Evolutionary conservation across 2,113 vertebrate species (phyloP).

Genomic region (Semnornis frantzii): DNA sequence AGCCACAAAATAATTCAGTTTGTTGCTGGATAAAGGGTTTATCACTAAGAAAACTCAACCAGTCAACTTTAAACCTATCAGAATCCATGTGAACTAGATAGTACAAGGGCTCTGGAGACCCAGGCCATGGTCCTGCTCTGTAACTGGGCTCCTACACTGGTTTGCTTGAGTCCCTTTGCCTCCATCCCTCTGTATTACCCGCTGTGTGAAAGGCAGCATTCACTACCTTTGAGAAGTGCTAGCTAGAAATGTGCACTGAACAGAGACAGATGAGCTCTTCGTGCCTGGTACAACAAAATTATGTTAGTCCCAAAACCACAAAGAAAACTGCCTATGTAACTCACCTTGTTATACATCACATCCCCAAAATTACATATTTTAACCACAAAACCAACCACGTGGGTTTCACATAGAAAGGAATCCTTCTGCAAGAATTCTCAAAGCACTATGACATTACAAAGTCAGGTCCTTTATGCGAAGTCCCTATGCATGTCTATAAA

Average conservation of each 20-base stretch:
- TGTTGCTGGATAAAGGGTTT: not conserved
- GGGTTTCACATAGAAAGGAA: not conserved
- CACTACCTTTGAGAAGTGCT: not conserved
- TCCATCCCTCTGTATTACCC: not conserved
- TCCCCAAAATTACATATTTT: not conserved
- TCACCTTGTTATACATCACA: not conserved
- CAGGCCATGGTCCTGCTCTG: not conserved
- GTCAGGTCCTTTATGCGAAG: not conserved
- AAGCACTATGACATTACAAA: not conserved
- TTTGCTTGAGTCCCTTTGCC: not conserved
- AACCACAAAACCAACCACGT: not conserved
- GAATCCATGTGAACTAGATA: not conserved
- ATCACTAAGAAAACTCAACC: not conserved
- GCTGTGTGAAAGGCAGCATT: not conserved
- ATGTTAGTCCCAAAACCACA: not conserved
- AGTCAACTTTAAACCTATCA: not conserved
- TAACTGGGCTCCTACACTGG: not conserved
- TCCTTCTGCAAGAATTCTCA: not conserved
- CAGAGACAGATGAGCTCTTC: not conserved
- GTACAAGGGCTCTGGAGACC: not conserved
- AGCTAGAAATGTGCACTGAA: not conserved
- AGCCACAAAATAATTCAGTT: not conserved
- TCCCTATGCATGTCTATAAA: fast-evolving
- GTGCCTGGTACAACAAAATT: not conserved
- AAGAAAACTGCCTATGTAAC: not conserved